Percentiles rank a stretch among this genome's conserved stretches.
Evolutionary conservation across 2,888 invertebrate species (phyloP).

Genomic region (Thymelicus lineola): DNA sequence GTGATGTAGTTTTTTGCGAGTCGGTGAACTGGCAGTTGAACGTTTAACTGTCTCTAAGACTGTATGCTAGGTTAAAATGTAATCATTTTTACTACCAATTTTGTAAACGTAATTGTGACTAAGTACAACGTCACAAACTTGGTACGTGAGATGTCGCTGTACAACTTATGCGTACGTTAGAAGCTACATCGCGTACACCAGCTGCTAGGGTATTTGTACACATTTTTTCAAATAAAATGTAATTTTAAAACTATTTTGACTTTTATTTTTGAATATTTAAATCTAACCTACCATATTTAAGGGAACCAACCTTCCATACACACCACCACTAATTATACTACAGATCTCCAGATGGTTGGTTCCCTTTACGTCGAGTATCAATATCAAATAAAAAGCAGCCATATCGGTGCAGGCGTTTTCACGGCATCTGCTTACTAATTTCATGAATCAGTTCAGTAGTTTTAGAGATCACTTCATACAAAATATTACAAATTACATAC

Average conservation of each 20-base stretch:
- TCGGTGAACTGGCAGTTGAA: conserved; percentile 51
- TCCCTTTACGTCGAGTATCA: too few relatives aligned
- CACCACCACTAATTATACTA: too few relatives aligned
- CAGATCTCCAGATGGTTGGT: too few relatives aligned
- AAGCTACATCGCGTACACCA: conserved; percentile 63
- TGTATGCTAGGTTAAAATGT: conserved; percentile 53
- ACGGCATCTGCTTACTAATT: too few relatives aligned
- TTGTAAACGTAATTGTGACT: conserved; percentile 33
- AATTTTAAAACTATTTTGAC: conserved; percentile 39
- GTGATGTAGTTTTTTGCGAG: conserved; percentile 55
- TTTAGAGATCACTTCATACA: too few relatives aligned
- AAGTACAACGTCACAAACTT: conserved; percentile 13
- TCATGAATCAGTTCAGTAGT: too few relatives aligned
- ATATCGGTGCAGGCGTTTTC: too few relatives aligned
- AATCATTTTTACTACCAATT: conserved; percentile 42
- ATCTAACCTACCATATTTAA: too few relatives aligned
- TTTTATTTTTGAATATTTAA: not conserved
- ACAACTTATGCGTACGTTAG: conserved; percentile 42
- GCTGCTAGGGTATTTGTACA: conserved; percentile 78
- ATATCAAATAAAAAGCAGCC: too few relatives aligned
- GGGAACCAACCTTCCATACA: too few relatives aligned
- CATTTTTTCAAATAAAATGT: conserved; percentile 73
- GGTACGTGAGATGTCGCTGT: not conserved
- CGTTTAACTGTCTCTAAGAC: conserved; percentile 63
- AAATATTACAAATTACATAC: too few relatives aligned